These are phyloP conservation scores for Cladopsammia gracilis DNA, from an alignment of 64 coral and sea anemone species.

Conservation along the genomic window DNA sequence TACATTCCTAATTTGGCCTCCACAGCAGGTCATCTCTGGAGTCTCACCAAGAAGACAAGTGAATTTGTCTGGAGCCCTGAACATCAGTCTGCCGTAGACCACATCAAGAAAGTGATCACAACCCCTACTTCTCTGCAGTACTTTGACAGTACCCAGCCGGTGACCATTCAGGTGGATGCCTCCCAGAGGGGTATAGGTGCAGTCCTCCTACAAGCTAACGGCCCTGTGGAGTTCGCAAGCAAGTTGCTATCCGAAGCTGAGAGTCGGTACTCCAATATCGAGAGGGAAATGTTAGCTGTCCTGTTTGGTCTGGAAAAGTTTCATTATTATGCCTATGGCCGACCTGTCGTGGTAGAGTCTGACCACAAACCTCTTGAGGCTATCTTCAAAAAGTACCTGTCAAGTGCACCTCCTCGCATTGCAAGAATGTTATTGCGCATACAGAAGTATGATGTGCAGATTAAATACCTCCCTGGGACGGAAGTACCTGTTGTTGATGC, in stretches of 20 bases:
- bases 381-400: too few species aligned
- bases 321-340: too few species aligned
- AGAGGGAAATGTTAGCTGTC: too few species aligned
- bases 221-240: too few species aligned
- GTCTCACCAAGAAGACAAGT: conserved; percentile 39
- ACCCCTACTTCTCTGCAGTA: conserved; percentile 14
- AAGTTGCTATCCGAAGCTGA: too few species aligned
- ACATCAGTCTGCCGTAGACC: conserved; percentile 18
- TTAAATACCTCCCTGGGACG: conserved; percentile 57
- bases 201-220: conserved; percentile 40
- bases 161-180: conserved; percentile 51
- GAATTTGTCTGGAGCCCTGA: conserved; percentile 48
- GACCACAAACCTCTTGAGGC: too few species aligned
- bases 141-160: conserved; percentile 16
- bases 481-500: conserved; percentile 55
- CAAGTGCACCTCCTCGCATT: too few species aligned
- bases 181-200: conserved; percentile 29
- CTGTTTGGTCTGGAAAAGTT: too few species aligned
- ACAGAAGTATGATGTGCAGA: conserved; percentile 68
- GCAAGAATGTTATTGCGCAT: too few species aligned
- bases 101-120: conserved; percentile 14
- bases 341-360: too few species aligned
- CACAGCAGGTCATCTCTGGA: conserved; percentile 16
- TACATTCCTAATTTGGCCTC: conserved; percentile 49
- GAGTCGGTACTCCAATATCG: too few species aligned